These are phyloP conservation scores for Cryptus viduatorius DNA, from an alignment of 2,888 invertebrate genomes.

Conservation along the genomic window DNA sequence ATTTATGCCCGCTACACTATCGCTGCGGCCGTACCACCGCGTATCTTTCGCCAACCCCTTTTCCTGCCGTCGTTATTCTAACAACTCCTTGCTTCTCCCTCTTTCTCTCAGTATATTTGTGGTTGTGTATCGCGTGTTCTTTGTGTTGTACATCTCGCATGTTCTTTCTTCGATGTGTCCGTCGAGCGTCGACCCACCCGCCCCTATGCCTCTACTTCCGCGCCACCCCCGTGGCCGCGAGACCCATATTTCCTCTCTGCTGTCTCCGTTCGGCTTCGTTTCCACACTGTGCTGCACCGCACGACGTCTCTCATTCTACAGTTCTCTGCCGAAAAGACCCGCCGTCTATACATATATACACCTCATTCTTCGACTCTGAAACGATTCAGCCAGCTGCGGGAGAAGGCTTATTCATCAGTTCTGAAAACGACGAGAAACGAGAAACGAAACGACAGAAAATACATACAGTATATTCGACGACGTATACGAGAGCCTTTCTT, in stretches of 20 bases:
- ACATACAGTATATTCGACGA: constrained; percentile 12
- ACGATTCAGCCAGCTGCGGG: constrained; percentile 53
- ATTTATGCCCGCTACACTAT: constrained; percentile 78
- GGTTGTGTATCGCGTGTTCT: constrained; percentile 62
- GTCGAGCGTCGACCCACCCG: constrained; percentile 15
- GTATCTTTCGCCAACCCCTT: constrained; percentile 65
- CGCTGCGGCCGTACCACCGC: constrained; percentile 57
- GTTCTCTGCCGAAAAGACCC: constrained; percentile 40
- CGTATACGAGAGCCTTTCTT: constrained; percentile 22
- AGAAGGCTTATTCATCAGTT: constrained; percentile 58
- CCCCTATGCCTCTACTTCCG: constrained; percentile 69
- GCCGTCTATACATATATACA: constrained; percentile 11
- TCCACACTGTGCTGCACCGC: constrained; percentile 13
- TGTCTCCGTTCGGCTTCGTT: constrained; percentile 74
- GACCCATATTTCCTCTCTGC: constrained; percentile 80
- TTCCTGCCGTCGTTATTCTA: constrained; percentile 71
- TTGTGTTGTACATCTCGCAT: constrained; percentile 53
- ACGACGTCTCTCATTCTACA: constrained; percentile 1
- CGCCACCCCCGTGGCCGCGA: constrained; percentile 74
- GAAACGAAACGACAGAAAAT: constrained; percentile 16
- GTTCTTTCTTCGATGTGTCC: constrained; percentile 56
- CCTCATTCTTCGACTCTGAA: constrained; percentile 35
- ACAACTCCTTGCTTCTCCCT: constrained; percentile 23
- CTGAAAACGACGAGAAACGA: constrained; percentile 35
- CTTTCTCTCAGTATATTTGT: neutral